Percentiles rank a stretch among this genome's conserved stretches.
These are phyloP conservation scores for Clusia tigrina DNA, from an alignment of 2,888 invertebrate genomes.

Conservation along the genomic window DNA sequence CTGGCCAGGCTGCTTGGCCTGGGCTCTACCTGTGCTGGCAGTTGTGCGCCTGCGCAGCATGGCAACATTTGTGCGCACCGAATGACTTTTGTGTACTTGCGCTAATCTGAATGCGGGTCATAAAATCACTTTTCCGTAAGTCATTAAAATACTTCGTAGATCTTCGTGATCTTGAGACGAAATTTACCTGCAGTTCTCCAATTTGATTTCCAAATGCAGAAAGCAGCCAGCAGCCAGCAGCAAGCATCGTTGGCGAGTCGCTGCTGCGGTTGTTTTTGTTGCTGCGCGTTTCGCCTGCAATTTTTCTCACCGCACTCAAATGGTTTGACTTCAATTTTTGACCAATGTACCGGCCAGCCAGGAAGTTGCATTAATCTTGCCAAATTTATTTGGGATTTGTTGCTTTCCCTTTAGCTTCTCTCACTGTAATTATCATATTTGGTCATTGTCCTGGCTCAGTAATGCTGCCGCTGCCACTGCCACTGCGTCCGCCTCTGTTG, in stretches of 20 bases:
- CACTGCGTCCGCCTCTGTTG: too few species aligned
- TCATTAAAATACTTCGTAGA: not conserved
- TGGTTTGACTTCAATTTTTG: not conserved
- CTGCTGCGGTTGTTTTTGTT: too few species aligned
- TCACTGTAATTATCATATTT: too few species aligned
- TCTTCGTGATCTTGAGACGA: not conserved
- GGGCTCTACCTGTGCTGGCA: conserved; percentile 25
- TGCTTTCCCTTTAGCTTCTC: too few species aligned
- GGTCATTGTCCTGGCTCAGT: too few species aligned
- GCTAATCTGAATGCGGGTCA: conserved; percentile 47
- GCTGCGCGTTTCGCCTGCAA: not conserved
- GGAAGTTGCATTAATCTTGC: not conserved
- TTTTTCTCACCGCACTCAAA: too few species aligned
- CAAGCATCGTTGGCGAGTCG: too few species aligned
- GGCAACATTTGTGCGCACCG: not conserved
- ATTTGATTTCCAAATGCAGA: too few species aligned
- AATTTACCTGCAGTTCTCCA: not conserved
- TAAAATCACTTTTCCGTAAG: conserved; percentile 39
- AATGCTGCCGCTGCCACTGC: too few species aligned
- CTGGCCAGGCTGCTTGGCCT: not conserved
- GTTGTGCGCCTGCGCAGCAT: conserved; percentile 14
- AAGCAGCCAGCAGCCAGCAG: too few species aligned
- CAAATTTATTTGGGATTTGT: not conserved
- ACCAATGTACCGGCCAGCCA: not conserved
- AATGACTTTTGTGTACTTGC: conserved; percentile 41